Evolutionary conservation across 2,888 invertebrate species (phyloP).

Genomic region (Hyposoter didymator): DNA sequence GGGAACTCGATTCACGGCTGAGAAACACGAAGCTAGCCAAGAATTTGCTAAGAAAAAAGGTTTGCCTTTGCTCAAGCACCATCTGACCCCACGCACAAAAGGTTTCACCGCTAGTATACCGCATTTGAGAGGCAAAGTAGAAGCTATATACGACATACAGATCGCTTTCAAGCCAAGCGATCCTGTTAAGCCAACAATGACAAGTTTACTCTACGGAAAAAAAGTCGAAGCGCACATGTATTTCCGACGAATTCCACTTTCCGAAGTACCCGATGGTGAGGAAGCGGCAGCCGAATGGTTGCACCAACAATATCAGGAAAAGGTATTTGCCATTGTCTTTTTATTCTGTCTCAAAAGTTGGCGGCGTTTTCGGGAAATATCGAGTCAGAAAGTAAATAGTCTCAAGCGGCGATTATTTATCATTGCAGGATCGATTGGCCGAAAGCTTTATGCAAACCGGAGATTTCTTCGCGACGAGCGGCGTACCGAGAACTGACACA

Average conservation of each 20-base stretch:
- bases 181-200: constrained; percentile 91
- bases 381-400: neutral
- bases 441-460: constrained; percentile 91
- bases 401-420: neutral
- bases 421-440: constrained; percentile 88
- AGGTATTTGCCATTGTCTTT: constrained; percentile 85
- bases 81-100: constrained; percentile 96
- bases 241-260: constrained; percentile 92
- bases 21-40: constrained; percentile 94
- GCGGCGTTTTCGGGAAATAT: neutral
- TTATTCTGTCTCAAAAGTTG: neutral
- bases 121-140: constrained; percentile 91
- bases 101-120: constrained; percentile 96
- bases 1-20: constrained; percentile 95
- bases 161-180: constrained; percentile 89
- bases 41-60: constrained; percentile 95
- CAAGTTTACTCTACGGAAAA: constrained; percentile 90
- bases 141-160: constrained; percentile 94
- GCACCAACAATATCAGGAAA: constrained; percentile 91
- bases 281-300: constrained; percentile 92
- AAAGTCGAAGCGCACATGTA: constrained; percentile 90
- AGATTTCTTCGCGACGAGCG: constrained; percentile 92
- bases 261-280: constrained; percentile 91
- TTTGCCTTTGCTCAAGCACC: constrained; percentile 93
- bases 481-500: constrained; percentile 87